Conservation (phyloP, 2,113 vertebrate genomes). For the Misgurnus mizolepis region DNA sequence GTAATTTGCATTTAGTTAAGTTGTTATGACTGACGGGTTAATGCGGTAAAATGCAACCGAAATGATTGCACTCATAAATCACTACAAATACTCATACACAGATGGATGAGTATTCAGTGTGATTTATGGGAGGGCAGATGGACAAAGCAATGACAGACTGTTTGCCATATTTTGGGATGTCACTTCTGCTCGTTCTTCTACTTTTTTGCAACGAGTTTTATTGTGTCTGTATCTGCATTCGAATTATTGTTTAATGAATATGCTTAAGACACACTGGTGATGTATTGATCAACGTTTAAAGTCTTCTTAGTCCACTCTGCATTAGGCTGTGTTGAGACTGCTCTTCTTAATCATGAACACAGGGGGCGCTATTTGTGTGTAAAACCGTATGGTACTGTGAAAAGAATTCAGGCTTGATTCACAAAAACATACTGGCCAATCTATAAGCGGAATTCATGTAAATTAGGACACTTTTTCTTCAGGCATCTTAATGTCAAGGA, state of each 20-base stretch:
- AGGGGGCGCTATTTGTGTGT: slow-evolving; percentile 45
- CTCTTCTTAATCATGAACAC: background rate
- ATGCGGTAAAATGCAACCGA: slow-evolving; percentile 7
- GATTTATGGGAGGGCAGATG: slow-evolving; percentile 38
- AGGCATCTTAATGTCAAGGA: no score
- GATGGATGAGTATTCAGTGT: slow-evolving; percentile 27
- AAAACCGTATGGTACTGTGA: background rate
- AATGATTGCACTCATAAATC: slow-evolving; percentile 38
- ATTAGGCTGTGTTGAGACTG: background rate
- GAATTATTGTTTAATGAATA: background rate
- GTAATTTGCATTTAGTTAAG: slow-evolving; percentile 24
- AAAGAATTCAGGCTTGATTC: background rate
- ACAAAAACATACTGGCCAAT: background rate
- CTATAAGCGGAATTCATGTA: no score
- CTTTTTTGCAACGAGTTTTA: background rate
- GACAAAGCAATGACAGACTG: slow-evolving; percentile 16
- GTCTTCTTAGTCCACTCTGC: background rate
- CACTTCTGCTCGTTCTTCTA: background rate
- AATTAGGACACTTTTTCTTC: no score
- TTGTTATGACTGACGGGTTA: slow-evolving; percentile 25
- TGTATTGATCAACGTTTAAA: no score
- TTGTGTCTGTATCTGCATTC: background rate
- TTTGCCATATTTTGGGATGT: background rate
- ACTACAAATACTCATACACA: slow-evolving; percentile 30
- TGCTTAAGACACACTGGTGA: background rate